Percentiles rank a stretch among this genome's conserved stretches.
phyloP scores from a whole-genome alignment of 2,797 vertebrate species.

The Diglossa cyanea region DNA sequence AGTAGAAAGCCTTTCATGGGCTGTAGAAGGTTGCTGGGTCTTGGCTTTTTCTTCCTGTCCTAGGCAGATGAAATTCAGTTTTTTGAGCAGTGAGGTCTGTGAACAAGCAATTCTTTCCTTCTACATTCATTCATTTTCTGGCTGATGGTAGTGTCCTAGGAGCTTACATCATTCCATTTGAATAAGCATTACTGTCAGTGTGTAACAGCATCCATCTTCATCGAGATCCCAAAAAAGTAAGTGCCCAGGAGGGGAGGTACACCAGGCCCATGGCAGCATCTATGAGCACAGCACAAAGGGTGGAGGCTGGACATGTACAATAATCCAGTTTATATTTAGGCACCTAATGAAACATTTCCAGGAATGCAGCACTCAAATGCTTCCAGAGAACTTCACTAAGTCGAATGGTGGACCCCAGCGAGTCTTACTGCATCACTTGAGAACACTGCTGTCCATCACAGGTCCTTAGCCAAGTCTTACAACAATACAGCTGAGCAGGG shows the following conservation, averaged over 20 bases:
- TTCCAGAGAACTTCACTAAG: background rate
- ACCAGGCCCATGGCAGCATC: background rate
- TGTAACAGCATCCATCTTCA: background rate
- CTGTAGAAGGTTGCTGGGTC: background rate
- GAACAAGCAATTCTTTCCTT: background rate
- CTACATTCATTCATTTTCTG: background rate
- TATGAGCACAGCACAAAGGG: conserved; percentile 2
- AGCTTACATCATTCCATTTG: background rate
- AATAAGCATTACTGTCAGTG: background rate
- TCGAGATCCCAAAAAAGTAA: background rate
- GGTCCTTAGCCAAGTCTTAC: background rate
- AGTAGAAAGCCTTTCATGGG: background rate
- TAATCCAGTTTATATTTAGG: conserved; percentile 42
- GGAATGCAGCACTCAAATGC: background rate
- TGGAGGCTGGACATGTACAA: background rate
- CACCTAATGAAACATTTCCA: conserved; percentile 49
- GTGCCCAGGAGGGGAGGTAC: background rate
- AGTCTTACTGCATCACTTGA: accelerated
- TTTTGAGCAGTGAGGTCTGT: background rate
- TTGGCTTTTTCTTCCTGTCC: background rate
- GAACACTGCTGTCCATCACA: background rate
- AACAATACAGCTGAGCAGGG: background rate
- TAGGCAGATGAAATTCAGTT: background rate
- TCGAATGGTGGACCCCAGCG: accelerated
- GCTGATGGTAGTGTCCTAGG: background rate